A percentile compares a stretch with the other conserved stretches of the same genome.
phyloP scores from a whole-genome alignment of 2,888 invertebrate genomes.

The Lasiommata megera region DNA sequence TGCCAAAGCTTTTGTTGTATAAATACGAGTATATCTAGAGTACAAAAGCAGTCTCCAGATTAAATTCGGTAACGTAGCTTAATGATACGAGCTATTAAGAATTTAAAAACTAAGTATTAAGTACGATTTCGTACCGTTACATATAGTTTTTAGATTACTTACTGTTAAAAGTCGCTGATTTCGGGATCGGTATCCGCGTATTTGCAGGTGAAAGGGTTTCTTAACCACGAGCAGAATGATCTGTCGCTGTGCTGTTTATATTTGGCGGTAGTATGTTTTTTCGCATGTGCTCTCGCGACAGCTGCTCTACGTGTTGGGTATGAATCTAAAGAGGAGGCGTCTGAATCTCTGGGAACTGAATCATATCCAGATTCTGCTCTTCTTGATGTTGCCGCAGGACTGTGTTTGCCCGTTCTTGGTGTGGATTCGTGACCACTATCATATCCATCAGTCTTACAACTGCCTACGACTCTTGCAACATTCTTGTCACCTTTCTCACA shows the following conservation, averaged over 20 bases:
- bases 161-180: conserved; percentile 82
- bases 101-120: conserved; percentile 42
- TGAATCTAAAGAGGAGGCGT: conserved; percentile 93
- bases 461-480: conserved; percentile 83
- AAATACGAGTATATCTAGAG: conserved; percentile 70
- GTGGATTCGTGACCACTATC: conserved; percentile 93
- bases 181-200: conserved; percentile 87
- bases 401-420: conserved; percentile 90
- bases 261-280: conserved; percentile 81
- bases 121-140: conserved; percentile 36
- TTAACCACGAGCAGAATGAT: conserved; percentile 87
- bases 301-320: conserved; percentile 75
- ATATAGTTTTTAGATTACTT: conserved; percentile 29
- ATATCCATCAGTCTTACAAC: conserved; percentile 88
- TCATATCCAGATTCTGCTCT: conserved; percentile 95
- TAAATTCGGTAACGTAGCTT: conserved; percentile 82
- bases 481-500: conserved; percentile 83
- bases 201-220: conserved; percentile 89
- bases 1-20: conserved; percentile 69
- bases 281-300: conserved; percentile 72
- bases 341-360: conserved; percentile 93
- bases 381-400: conserved; percentile 88
- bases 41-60: conserved; percentile 83
- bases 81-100: conserved; percentile 65
- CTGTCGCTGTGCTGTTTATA: conserved; percentile 87